These are phyloP conservation scores for Boloria euphrosyne DNA, from an alignment of 2,888 invertebrate genomes.

Conservation along the genomic window DNA sequence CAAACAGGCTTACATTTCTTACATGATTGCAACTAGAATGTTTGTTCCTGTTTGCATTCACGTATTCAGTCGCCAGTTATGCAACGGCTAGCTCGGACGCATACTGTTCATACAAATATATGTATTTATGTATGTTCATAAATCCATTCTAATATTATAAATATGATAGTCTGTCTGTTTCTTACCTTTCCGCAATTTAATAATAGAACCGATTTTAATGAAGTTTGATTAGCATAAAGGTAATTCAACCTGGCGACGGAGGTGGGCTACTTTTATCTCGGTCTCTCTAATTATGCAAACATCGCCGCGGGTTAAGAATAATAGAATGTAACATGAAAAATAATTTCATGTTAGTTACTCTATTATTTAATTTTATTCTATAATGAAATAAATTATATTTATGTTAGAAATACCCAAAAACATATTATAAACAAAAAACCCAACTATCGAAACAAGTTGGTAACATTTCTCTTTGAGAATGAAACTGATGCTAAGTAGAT, in stretches of 20 bases:
- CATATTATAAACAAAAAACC: background rate
- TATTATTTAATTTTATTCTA: no score
- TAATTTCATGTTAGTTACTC: no score
- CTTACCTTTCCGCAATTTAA: no score
- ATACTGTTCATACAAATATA: constrained; percentile 15
- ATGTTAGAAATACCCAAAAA: background rate
- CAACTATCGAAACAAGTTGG: background rate
- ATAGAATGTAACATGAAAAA: no score
- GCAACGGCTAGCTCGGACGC: constrained; percentile 41
- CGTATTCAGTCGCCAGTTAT: constrained; percentile 41
- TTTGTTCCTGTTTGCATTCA: constrained; percentile 40
- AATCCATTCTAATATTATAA: background rate
- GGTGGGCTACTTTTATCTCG: no score
- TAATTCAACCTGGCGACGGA: no score
- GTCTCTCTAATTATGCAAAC: no score
- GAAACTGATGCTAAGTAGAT: constrained; percentile 63
- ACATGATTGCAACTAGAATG: constrained; percentile 36
- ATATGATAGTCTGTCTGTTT: no score
- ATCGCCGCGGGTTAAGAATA: no score
- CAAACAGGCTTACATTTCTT: constrained; percentile 38
- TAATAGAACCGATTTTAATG: no score
- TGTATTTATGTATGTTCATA: background rate
- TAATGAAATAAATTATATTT: no score
- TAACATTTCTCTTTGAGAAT: constrained; percentile 54
- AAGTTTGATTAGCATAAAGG: no score